Evolutionary conservation across 2,888 invertebrate genomes (phyloP), one percentile per base, ranked within the genome.

Genomic region (Abscondita cerata): DNA sequence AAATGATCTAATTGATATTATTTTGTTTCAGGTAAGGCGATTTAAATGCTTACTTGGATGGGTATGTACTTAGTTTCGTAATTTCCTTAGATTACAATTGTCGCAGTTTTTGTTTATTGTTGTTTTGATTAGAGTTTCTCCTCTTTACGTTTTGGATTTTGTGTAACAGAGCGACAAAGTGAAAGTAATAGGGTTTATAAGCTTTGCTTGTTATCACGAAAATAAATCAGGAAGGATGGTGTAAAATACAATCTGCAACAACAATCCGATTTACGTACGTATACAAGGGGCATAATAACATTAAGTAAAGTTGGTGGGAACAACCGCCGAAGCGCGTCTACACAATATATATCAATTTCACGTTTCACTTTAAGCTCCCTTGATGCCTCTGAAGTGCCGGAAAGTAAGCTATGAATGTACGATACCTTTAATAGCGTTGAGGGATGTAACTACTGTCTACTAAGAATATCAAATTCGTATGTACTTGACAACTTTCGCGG

Each of bases 311-410:
- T 47, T 47, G 46, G 47, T 55, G 31, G 44, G 46, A 44, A 47
- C 41, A 47, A 55, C 47, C 56, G 56, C 36, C 40, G 52, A 38
- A 52, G 56, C 61, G 61, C 52, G 51, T 56, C 51, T 46, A 11
- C 31, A 31, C 47, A 48, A 25, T 25, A 31, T 62, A 63, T 63
- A 63, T 63, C 63, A 63, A 63, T 63, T 63, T 63, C 63, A 54
- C 54, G 54, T 59, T 59, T 63, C 63, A 54, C 44, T 63, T 59
- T 63, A 54, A 63, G 55, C 59, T 59, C 63, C 54, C 63, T 38
- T 36, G 59, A 63, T 63, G 51, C 58, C 59, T 59, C 59, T 54
- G 57, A 63, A 63, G 63, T 63, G 63, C 63, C 59, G 59, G 62
- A 59, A 63, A 63, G 58, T 63, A 59, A 59, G 54, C 63, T 48